Percentiles rank a stretch among this genome's conserved stretches.
These are phyloP conservation scores for Dendrolimus pini DNA, from an alignment of 2,888 invertebrate species.

Conservation along the genomic window DNA sequence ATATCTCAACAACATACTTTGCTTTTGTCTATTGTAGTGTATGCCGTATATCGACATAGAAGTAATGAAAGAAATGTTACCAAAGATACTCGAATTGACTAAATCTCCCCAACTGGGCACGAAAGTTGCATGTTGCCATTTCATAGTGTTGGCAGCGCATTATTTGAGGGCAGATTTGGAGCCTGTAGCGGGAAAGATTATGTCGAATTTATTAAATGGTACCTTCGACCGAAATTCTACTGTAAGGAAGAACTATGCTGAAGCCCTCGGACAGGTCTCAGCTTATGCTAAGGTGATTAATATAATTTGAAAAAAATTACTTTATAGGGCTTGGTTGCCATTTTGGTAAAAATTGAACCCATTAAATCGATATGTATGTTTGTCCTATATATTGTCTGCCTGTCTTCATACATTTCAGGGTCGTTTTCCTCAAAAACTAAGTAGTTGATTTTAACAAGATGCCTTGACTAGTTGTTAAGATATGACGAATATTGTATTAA, in stretches of 20 bases:
- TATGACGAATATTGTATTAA: too few species aligned
- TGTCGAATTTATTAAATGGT: conserved; percentile 81
- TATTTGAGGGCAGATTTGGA: conserved; percentile 73
- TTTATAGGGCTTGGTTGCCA: conserved; percentile 3
- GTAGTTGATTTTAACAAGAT: too few species aligned
- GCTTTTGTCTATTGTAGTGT: conserved; percentile 50
- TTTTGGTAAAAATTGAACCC: not conserved
- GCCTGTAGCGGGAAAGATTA: conserved; percentile 75
- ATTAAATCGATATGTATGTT: too few species aligned
- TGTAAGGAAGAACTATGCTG: conserved; percentile 89
- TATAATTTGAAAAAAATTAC: too few species aligned
- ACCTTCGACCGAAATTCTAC: conserved; percentile 90
- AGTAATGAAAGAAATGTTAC: conserved; percentile 87
- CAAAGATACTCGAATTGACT: conserved; percentile 88
- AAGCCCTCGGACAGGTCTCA: conserved; percentile 89
- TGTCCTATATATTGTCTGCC: too few species aligned
- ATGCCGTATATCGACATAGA: conserved; percentile 85
- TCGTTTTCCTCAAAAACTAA: too few species aligned
- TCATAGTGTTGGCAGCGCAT: conserved; percentile 81
- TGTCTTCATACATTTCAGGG: too few species aligned
- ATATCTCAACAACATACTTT: too few species aligned
- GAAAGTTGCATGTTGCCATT: conserved; percentile 88
- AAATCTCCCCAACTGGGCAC: conserved; percentile 90
- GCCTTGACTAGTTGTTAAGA: too few species aligned
- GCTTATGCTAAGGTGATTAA: conserved; percentile 83